Evolutionary conservation across 2,888 invertebrate genomes (phyloP), one percentile per base, ranked within the genome.

Genomic region (Tetranychus truncatus): DNA sequence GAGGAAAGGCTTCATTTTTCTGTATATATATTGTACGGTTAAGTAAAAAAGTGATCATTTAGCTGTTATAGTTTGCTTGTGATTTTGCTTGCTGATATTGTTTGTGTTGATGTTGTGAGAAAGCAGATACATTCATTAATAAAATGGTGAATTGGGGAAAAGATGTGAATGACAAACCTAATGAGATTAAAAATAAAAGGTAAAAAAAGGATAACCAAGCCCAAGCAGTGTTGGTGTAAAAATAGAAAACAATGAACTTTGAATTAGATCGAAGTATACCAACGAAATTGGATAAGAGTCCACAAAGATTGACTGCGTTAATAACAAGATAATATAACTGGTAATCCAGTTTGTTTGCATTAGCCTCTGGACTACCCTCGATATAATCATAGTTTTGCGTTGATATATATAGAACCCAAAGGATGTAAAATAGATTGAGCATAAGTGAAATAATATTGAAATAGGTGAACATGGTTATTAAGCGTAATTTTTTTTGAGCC

Each of bases 221-320:
- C 55, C 55, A 55, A 15, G 55, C 55, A 6, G 55, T 15, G 15
- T 55, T 55, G 55, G 55, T 55, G 55, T 55, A 55, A 55, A 55
- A 55, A 55, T 55, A 55, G 55, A 55, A 55, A 55, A 55, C 55
- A 55, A 55, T 55, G 55, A 55, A 55, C 55, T 55, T 55, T 55
- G 55, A 55, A 55, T 55, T 55, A 15, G 55, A 55, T 15, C 55
- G 55, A 55, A 55, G 55, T 5, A 55, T 55, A 9, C 55, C 55
- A 55, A 55, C 15, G 55, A 55, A 55, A 55, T 55, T 55, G 2
- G 55, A 55, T 55, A 55, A 55, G 9, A 55, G 15, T 55, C 55
- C 55, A 55, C 55, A 55, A 15, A 55, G 15, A 55, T 55, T 55
- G 55, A 55, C 15, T 55, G 55, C 9, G 15, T 55, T 55, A 55